Conservation (phyloP, 1,140 invertebrate species). For the Drosophila busckii region DNA sequence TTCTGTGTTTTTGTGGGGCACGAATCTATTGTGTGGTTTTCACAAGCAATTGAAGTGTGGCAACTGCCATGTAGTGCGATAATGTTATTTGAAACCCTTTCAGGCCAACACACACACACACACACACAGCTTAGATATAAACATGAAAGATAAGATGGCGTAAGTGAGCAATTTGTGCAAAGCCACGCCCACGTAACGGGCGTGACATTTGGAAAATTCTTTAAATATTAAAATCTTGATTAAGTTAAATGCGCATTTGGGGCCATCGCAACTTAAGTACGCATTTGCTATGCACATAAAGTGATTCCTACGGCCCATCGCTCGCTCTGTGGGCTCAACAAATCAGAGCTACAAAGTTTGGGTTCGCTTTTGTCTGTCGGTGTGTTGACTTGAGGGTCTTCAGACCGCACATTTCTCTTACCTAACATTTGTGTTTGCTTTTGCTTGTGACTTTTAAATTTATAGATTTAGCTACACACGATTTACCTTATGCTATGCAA, state of each 20-base stretch:
- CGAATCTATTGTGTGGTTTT: slow-evolving; percentile 59
- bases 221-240: slow-evolving; percentile 78
- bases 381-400: slow-evolving; percentile 1
- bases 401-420: no score
- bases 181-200: background rate
- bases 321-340: slow-evolving; percentile 18
- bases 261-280: slow-evolving; percentile 45
- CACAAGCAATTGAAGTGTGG: slow-evolving; percentile 66
- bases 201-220: slow-evolving; percentile 58
- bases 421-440: slow-evolving; percentile 5
- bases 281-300: slow-evolving; percentile 48
- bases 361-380: no score
- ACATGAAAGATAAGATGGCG: slow-evolving; percentile 13
- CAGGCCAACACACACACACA: slow-evolving; percentile 14
- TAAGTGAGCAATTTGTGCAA: slow-evolving; percentile 14
- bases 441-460: no score
- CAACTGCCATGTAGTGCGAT: slow-evolving; percentile 55
- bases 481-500: no score
- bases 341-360: no score
- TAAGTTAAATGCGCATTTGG: slow-evolving; percentile 75
- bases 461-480: no score
- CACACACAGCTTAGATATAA: background rate
- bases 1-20: no score
- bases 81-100: slow-evolving; percentile 67
- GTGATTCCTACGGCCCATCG: slow-evolving; percentile 28